phyloP scores from a whole-genome alignment of 2,113 vertebrate genomes.

The Vanacampus margaritifer region DNA sequence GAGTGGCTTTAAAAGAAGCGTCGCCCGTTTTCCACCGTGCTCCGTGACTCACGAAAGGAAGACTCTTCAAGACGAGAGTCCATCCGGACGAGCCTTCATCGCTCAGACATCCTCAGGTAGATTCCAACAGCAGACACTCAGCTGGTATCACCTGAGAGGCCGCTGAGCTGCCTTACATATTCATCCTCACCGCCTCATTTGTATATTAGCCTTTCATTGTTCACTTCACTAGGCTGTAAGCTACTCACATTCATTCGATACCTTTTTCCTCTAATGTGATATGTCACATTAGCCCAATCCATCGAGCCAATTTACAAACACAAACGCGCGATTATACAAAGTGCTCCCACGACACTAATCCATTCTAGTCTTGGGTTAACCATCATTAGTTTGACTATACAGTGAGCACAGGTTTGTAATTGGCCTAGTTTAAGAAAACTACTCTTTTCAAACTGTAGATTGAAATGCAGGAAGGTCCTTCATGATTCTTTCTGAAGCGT shows the following conservation, averaged over 20 bases:
- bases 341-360: neutral
- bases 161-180: slow-evolving; percentile 12
- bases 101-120: slow-evolving; percentile 11
- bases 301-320: slow-evolving; percentile 2
- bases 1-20: slow-evolving; percentile 8
- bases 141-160: slow-evolving; percentile 16
- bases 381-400: neutral
- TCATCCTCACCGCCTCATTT: slow-evolving; percentile 14
- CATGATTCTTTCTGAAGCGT: neutral
- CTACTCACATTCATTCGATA: slow-evolving; percentile 12
- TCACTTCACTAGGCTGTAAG: slow-evolving; percentile 5
- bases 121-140: neutral
- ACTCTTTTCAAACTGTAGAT: neutral
- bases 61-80: slow-evolving; percentile 8
- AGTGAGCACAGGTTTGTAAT: neutral
- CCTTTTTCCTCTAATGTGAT: neutral
- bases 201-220: slow-evolving; percentile 15
- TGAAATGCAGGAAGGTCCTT: neutral
- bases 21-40: slow-evolving; percentile 10
- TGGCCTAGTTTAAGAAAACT: neutral
- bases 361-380: neutral
- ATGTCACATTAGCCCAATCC: neutral
- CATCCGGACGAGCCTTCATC: slow-evolving; percentile 3
- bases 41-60: slow-evolving; percentile 7
- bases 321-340: neutral